Base-by-base conservation (phyloP, 1,140 invertebrate species). In the Anadara kagoshimensis region DNA sequence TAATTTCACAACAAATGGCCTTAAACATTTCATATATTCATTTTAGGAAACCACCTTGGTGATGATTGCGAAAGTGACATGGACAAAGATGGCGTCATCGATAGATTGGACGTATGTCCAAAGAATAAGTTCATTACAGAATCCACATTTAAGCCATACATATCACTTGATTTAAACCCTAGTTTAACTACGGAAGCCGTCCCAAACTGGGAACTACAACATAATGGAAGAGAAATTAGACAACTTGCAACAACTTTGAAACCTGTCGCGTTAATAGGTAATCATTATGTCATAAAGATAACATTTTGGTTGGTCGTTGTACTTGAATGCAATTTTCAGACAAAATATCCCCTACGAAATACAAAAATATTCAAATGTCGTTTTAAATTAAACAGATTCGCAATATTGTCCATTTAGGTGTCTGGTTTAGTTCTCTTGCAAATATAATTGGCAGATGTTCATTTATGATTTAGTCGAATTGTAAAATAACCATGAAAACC, bases 21-120 rank as follows among this genome's bases (percentile, higher is more conserved):
- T 20, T 20, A 1, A 5, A 20, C n/a, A n/a, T n/a, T n/a, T n/a
- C n/a, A 18, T n/a, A 20, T 7, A n/a, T 24, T 78, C 5, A 10
- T 53, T 64, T 5, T 66, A 83, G 82, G 72, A n/a, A 76, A 83
- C 54, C 54, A 75, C 24, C 43, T 71, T 7, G 82, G 82, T 11
- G 82, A 83, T 68, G 75, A 49, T n/a, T 83, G 82, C 73, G 80
- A 80, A 44, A 66, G 47, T 47, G 82, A 83, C 70, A 57, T 58
- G 36, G 82, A 83, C 65, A 53, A 64, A n/a, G 82, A 83, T 57
- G 69, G 64, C 18, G 61, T 68, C 1, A 29, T 75, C 14, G 73
- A 83, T 49, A 78, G 65, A 20, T n/a, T 73, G 16, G 82, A 83
- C 51, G 56, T 62, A 44, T 82, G 76, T 73, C 72, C 74, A 5